Conservation (phyloP, 2,797 vertebrate species). For the Poeciliopsis infans region DNA sequence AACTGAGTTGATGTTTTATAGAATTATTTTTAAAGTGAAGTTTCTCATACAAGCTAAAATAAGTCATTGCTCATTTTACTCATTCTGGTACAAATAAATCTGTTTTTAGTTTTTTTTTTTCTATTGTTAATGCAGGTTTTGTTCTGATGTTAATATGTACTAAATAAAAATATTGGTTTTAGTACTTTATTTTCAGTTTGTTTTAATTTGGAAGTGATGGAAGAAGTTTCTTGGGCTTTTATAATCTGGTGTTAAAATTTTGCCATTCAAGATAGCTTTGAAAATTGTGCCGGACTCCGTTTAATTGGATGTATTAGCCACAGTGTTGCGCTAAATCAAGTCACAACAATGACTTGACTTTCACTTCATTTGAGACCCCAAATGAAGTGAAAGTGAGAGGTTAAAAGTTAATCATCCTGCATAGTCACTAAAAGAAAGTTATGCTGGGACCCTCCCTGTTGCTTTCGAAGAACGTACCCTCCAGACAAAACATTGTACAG, state of each 20-base stretch:
- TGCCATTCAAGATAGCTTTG: not conserved
- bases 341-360: not conserved
- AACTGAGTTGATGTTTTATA: not conserved
- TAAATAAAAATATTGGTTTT: conserved; percentile 20
- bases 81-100: conserved; percentile 25
- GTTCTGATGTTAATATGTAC: not conserved
- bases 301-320: not conserved
- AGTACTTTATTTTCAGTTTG: conserved; percentile 7
- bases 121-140: conserved; percentile 40
- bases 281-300: not conserved
- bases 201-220: not conserved
- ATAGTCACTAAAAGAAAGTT: conserved; percentile 20
- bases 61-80: conserved; percentile 13
- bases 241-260: not conserved
- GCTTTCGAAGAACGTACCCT: conserved; percentile 60
- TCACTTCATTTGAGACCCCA: conserved; percentile 62
- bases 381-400: conserved; percentile 65
- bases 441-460: conserved; percentile 21
- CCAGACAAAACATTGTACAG: not conserved
- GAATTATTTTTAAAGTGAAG: not conserved
- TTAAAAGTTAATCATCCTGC: conserved; percentile 17
- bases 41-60: not conserved
- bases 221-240: not conserved
- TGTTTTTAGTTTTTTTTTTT: conserved; percentile 2
- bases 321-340: conserved; percentile 11